Conservation (phyloP, 1,140 invertebrate species). For the Polyergus mexicanus region DNA sequence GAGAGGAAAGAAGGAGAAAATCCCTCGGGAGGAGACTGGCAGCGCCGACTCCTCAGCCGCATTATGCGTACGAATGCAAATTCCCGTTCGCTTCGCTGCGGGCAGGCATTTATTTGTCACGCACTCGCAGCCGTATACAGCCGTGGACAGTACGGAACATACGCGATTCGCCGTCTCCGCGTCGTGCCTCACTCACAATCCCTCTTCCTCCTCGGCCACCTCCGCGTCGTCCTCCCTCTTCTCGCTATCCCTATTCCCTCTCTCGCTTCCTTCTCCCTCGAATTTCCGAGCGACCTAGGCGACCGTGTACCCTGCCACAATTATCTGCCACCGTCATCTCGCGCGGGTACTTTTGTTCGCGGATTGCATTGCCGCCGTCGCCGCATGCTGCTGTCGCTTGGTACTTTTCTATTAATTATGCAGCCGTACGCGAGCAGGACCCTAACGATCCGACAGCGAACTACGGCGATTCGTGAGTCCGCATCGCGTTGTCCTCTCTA, state of each 20-base stretch:
- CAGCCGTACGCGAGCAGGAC: conserved; percentile 63
- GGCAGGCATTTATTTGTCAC: conserved; percentile 77
- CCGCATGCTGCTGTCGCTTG: conserved; percentile 59
- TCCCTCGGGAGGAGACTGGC: conserved; percentile 2
- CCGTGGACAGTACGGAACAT: conserved; percentile 57
- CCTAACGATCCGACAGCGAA: conserved; percentile 63
- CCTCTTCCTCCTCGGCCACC: background rate
- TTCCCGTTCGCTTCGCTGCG: conserved; percentile 66
- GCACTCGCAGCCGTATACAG: conserved; percentile 62
- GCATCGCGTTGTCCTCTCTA: conserved; percentile 25
- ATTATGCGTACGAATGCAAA: conserved; percentile 77
- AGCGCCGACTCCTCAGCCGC: conserved; percentile 31
- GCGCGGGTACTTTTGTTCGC: conserved; percentile 66
- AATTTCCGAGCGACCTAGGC: conserved; percentile 71
- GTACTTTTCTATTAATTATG: conserved; percentile 75
- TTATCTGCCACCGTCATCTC: conserved; percentile 75
- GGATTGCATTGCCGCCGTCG: conserved; percentile 44
- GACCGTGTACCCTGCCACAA: conserved; percentile 73
- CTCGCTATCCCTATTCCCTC: background rate
- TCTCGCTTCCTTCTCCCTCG: conserved; percentile 47
- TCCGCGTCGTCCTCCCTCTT: conserved; percentile 36
- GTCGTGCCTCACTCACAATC: background rate
- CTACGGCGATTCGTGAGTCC: conserved; percentile 43
- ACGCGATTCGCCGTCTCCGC: conserved; percentile 44
- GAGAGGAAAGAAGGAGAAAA: background rate